Evolutionary conservation across 2,888 invertebrate species (phyloP), one percentile per base, ranked within the genome.

Genomic region (Yponomeuta cagnagella): DNA sequence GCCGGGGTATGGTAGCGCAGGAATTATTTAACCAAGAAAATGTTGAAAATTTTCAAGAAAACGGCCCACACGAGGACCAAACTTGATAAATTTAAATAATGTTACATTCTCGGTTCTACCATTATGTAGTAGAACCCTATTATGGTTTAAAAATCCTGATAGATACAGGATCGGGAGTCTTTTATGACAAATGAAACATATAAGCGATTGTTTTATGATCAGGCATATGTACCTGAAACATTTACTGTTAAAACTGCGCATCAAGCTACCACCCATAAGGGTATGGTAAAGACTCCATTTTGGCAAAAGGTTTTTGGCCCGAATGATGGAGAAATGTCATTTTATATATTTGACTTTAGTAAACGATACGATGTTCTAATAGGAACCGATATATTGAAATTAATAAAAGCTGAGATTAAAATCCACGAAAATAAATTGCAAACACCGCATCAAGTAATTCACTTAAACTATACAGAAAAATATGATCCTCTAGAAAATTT

Each of bases 401-500:
- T 74, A 33, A 64, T 76, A 70, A 70, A 71, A 2, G 75, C 74
- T 8, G 73, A 31, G 9, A 72, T 75, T 12, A 72, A 76, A 33
- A 69, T 75, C 66, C 71, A 72, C 48, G 71, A 70, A n/a, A 68
- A 69, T 33, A 68, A 70, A 23, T 70, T 75, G 15, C 63, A 43
- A 12, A 74, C 73, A 3, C 70, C 70, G 8, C 33, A 31, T 30
- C 2, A 63, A 10, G 43, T 33, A 37, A 10, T 67, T 33, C n/a
- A 33, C 3, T 12, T 67, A 10, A 12, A 33, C 23, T n/a, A 67
- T 43, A 67, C 33, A 43, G 33, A 31, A 37, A 23, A 67, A 1
- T 15, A 37, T 5, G 67, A 67, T 37, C 8, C 8, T 10, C 67
- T 67, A 43, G 15, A 67, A 10, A 43, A 67, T 6, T n/a, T 67